Base-by-base conservation (phyloP, 2,888 invertebrate species). In the Agrochola litura region DNA sequence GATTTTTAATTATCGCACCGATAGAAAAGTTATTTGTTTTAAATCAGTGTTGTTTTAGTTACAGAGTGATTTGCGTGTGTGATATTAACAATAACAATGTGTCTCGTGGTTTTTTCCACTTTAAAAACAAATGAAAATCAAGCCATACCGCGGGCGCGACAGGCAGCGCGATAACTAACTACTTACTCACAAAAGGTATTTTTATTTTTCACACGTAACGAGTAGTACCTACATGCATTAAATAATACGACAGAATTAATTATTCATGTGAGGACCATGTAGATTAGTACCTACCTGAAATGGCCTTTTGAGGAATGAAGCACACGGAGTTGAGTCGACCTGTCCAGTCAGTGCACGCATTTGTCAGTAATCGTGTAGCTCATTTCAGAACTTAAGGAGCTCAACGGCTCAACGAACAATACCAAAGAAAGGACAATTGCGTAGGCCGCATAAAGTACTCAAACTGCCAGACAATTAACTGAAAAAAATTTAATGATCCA, bases 41-140 rank as follows among this genome's bases (percentile, higher is more conserved):
- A 46, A 46, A 46, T 46, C 12, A 14, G 46, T 46, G 46, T 46
- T 46, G 2, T 46, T 12, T 30, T 30, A 30, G 30, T 30, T 30
- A 30, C 30, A 30, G 30, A 30, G 1, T 30, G 73, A 72, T 54
- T 30, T 43, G 41, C 12, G 37, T 54, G 16, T 41, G 14, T 25
- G 41, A 41, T 43, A 25, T 63, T 68, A n/a, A 68, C 58, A 41
- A n/a, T 54, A 46, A 10, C n/a, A 58, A 19, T 12, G 37, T n/a
- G 10, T 41, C 16, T 37, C 6, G 43, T 43, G 37, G 9, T 14
- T 68, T 16, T n/a, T n/a, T 6, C 1, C n/a, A 19, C 14, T 56
- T 41, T 41, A 60, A 60, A 68, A 58, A n/a, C n/a, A 68, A 68
- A 60, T 60, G 3, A 12, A 16, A 25, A 69, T 37, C 16, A 68